Conservation (phyloP, 92 coral and sea anemone species). For the Porites evermanni region DNA sequence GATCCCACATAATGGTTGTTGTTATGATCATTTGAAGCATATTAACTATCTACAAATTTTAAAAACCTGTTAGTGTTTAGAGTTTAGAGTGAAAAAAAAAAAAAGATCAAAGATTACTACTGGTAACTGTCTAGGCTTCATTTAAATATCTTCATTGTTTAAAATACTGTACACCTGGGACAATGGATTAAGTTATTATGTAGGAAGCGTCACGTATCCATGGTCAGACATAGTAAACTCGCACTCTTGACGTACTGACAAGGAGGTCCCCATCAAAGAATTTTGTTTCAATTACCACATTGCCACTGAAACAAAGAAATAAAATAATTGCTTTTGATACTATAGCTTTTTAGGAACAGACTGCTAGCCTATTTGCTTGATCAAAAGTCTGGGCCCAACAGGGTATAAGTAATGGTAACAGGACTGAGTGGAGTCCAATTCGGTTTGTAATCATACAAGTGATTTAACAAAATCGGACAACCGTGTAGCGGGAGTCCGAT, state of each 20-base stretch:
- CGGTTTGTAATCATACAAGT: no score
- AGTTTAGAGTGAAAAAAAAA: neutral
- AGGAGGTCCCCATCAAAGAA: conserved; percentile 94
- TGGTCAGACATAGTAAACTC: conserved; percentile 91
- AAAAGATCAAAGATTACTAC: neutral
- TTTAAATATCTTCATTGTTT: neutral
- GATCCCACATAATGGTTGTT: no score
- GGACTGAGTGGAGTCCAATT: no score
- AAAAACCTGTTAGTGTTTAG: no score
- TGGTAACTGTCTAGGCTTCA: neutral
- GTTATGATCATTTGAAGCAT: no score
- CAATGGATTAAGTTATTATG: neutral
- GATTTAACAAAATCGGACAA: no score
- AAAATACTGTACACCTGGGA: conserved; percentile 15
- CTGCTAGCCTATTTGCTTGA: no score
- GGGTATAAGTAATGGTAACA: no score
- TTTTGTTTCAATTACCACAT: conserved; percentile 99
- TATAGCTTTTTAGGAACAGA: no score
- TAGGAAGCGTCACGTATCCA: neutral
- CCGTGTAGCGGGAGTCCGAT: no score
- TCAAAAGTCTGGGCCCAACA: no score
- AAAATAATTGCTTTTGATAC: neutral
- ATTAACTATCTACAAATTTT: no score
- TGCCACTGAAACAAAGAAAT: conserved; percentile 81
- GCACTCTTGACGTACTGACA: conserved; percentile 98